Conservation (phyloP, 2,797 vertebrate genomes). For the Bucorvus abyssinicus region DNA sequence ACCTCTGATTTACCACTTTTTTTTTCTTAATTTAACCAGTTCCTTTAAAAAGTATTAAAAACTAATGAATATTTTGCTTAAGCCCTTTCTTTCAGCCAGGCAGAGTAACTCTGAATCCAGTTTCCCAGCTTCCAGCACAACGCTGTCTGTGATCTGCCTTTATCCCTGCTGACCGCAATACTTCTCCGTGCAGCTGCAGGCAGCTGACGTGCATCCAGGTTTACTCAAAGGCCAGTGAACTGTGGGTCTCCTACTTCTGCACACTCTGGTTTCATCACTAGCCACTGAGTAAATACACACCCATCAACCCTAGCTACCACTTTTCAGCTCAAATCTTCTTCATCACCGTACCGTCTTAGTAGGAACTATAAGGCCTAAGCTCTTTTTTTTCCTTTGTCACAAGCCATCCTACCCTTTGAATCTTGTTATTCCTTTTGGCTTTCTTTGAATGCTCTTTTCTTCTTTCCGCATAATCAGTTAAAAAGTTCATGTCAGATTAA, state of each 20-base stretch:
- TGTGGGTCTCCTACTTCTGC: rapidly evolving
- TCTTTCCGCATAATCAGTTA: background rate
- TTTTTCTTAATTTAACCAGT: background rate
- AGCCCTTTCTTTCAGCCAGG: background rate
- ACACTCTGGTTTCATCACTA: background rate
- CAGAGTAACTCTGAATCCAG: rapidly evolving
- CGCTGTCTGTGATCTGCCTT: background rate
- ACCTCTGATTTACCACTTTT: background rate
- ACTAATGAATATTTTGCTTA: background rate
- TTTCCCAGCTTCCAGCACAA: background rate
- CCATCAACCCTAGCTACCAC: background rate
- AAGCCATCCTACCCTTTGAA: background rate
- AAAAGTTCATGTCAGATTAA: background rate
- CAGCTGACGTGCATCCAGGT: background rate
- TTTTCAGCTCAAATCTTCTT: background rate
- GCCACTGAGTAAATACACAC: background rate
- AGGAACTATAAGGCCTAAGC: background rate
- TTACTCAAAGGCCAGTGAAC: background rate
- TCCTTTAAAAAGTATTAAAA: background rate
- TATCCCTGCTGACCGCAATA: background rate
- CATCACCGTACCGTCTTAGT: background rate
- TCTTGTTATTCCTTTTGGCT: background rate
- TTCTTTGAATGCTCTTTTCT: background rate
- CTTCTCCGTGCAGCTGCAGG: background rate
- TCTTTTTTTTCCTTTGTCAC: background rate